Base-by-base conservation (phyloP, 2,113 vertebrate genomes). In the Hepsetus odoe region DNA sequence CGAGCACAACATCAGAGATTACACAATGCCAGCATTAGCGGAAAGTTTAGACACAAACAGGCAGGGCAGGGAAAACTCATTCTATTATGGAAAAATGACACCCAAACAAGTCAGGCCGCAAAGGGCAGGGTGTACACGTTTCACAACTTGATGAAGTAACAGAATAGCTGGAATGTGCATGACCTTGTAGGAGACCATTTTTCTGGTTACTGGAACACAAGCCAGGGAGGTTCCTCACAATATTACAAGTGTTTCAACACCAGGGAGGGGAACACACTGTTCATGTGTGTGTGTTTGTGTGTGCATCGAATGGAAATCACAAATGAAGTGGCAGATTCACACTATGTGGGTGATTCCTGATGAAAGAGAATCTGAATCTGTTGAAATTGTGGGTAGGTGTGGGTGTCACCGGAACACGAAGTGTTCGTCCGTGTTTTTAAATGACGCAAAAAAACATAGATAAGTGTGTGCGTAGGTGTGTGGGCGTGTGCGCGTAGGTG, bases 81-180 rank as follows among this genome's bases (percentile, higher is more conserved):
- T 30, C 22, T 44, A 55, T 33, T 20, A 7, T 26, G 22, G 18
- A 22, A 53, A 51, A 28, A 55, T 72, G 14, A 56, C 70, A 72
- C 22, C 16, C 14, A 30, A 72, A 58, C 67, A 72, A 35, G 49
- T 22, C n/a, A 77, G 55, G 42, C 59, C 76, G 42, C 65, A 69
- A 46, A 33, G 26, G 20, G 2, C 1, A 61, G 28, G 55, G 28
- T 1, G 35, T 69, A 18, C 14, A 38, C n/a, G 9, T 80, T 81
- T 72, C 80, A 72, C 53, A 75, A 80, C 59, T 32, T 53, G 2
- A 76, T 8, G 24, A 22, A 55, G 72, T 42, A 73, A 59, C 32
- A 20, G 16, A 51, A 65, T 66, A 77, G 51, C 26, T 20, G 13
- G 35, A 59, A 58, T 30, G 12, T 22, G 51, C 24, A 14, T 6